Evolutionary conservation across 2,888 invertebrate genomes (phyloP).

Genomic region (Acholoe squamosa): DNA sequence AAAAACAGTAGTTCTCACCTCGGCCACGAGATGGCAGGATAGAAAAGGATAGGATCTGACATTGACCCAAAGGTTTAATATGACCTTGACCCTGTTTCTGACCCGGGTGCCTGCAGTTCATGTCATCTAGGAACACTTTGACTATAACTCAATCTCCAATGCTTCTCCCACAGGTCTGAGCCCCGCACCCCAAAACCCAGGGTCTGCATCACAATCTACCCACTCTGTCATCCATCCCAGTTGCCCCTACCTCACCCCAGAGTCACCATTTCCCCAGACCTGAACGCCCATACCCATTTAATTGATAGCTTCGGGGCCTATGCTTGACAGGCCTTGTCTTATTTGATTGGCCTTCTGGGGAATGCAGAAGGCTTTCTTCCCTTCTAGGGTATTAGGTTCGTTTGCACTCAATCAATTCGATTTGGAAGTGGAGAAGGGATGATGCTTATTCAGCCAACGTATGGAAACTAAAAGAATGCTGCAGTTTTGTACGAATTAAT

Average conservation of each 20-base stretch:
- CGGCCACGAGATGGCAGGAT: background rate
- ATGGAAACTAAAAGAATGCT: background rate
- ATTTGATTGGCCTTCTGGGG: background rate
- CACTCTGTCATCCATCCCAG: too few relatives aligned
- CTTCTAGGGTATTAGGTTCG: background rate
- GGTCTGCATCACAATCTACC: too few relatives aligned
- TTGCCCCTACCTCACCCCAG: too few relatives aligned
- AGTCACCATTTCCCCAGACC: too few relatives aligned
- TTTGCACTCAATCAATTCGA: background rate
- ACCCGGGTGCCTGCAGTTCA: background rate
- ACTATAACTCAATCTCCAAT: too few relatives aligned
- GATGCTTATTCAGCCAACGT: background rate
- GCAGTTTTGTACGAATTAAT: background rate
- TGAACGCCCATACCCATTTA: too few relatives aligned
- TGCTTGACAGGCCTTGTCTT: background rate
- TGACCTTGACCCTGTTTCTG: conserved; percentile 3
- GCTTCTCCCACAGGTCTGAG: too few relatives aligned
- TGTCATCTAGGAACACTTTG: too few relatives aligned
- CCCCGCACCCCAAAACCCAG: too few relatives aligned
- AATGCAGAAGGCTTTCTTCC: background rate
- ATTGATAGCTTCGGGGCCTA: too few relatives aligned
- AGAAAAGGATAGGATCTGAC: background rate
- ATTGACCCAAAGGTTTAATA: background rate
- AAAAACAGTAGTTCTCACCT: background rate
- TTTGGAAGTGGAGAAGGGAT: background rate